phyloP scores from a whole-genome alignment of 2,888 invertebrate species.

The Scaptodrosophila latifasciaeformis region DNA sequence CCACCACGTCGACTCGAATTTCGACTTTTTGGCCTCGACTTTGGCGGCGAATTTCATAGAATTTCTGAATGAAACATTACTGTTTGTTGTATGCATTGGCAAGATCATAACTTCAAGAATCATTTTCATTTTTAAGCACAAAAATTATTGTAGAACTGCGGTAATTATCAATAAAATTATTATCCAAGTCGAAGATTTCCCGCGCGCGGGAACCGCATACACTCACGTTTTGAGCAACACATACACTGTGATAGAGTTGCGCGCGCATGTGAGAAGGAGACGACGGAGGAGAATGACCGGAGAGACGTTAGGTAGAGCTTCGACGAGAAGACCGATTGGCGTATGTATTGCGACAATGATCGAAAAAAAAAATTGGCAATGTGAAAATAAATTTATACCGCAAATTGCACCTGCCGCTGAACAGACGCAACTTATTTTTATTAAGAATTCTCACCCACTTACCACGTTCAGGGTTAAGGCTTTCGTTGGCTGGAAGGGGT shows the following conservation, averaged over 20 bases:
- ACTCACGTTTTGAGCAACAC: conserved; percentile 26
- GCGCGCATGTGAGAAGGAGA: conserved; percentile 40
- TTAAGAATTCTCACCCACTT: too few relatives aligned
- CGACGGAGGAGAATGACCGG: conserved; percentile 29
- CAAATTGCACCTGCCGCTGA: conserved; percentile 11
- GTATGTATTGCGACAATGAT: conserved; percentile 23
- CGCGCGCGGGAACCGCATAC: conserved; percentile 73
- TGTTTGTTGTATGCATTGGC: conserved; percentile 23
- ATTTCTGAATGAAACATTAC: conserved; percentile 54
- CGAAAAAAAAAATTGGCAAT: conserved; percentile 19
- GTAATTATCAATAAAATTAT: conserved; percentile 49
- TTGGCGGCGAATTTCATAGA: conserved; percentile 29
- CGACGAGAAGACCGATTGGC: too few relatives aligned
- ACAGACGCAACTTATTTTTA: too few relatives aligned
- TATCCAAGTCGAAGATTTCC: conserved; percentile 63
- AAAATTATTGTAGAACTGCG: conserved; percentile 51
- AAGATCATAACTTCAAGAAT: conserved; percentile 49
- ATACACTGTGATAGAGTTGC: conserved; percentile 59
- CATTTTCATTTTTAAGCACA: conserved; percentile 50
- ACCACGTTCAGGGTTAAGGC: too few relatives aligned
- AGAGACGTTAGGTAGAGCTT: background rate
- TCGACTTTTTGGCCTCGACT: conserved; percentile 55
- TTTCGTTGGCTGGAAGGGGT: too few relatives aligned
- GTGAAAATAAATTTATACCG: background rate
- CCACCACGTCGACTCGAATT: conserved; percentile 39